These are phyloP conservation scores for Xyliphius kryptos DNA, from an alignment of 2,113 vertebrate genomes.

Conservation along the genomic window DNA sequence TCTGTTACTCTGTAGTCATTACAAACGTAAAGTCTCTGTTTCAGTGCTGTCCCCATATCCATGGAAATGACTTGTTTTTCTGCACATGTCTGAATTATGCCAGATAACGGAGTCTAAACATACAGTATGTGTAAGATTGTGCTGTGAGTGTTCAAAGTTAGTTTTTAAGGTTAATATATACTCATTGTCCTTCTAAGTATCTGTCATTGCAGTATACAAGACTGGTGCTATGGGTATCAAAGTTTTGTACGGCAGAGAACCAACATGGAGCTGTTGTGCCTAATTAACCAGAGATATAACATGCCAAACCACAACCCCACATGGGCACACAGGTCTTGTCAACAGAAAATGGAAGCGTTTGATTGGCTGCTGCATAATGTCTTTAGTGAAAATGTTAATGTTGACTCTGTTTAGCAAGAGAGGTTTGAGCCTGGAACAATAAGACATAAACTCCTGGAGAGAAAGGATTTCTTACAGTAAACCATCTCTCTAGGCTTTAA, in stretches of 20 bases:
- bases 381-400: slow-evolving; percentile 61
- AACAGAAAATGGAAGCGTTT: slow-evolving; percentile 63
- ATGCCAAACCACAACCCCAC: slow-evolving; percentile 54
- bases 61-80: no score
- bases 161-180: no score
- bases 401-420: slow-evolving; percentile 48
- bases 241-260: slow-evolving; percentile 49
- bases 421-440: slow-evolving; percentile 22
- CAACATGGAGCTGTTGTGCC: slow-evolving; percentile 66
- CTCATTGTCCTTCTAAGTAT: no score
- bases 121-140: no score
- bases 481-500: slow-evolving; percentile 19
- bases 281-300: slow-evolving; percentile 62
- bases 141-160: no score
- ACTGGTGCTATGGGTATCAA: no score
- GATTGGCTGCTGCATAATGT: slow-evolving; percentile 69
- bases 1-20: no score
- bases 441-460: not conserved
- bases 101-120: no score
- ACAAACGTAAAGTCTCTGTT: no score
- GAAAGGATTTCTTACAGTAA: slow-evolving; percentile 16
- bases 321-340: slow-evolving; percentile 59
- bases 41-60: no score
- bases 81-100: no score
- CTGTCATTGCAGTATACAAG: no score